These are phyloP conservation scores for Tachina lurida DNA, from an alignment of 2,888 invertebrate species.

Conservation along the genomic window DNA sequence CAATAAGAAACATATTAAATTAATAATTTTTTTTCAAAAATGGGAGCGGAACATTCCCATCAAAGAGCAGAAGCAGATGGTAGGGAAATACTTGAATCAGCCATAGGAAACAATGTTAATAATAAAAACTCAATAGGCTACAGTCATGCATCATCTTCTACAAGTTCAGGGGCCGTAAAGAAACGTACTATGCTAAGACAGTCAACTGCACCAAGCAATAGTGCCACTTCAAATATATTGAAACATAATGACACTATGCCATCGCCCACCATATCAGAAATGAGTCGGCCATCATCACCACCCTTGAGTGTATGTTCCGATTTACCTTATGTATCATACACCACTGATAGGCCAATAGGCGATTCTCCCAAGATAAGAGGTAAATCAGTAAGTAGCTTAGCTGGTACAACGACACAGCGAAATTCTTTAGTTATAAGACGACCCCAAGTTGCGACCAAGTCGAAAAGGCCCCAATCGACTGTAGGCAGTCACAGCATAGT, in stretches of 20 bases:
- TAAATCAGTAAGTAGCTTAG: constrained; percentile 80
- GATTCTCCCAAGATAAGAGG: constrained; percentile 92
- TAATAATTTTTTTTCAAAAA: constrained; percentile 74
- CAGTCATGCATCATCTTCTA: background rate
- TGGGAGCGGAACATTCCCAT: constrained; percentile 87
- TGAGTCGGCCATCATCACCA: constrained; percentile 88
- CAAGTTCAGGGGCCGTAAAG: constrained; percentile 71
- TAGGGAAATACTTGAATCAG: constrained; percentile 78
- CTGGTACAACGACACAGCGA: constrained; percentile 73
- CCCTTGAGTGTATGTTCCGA: constrained; percentile 95
- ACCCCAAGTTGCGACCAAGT: constrained; percentile 77
- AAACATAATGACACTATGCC: constrained; percentile 64
- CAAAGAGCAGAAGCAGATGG: constrained; percentile 80
- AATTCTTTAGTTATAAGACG: constrained; percentile 72
- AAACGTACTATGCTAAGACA: constrained; percentile 74
- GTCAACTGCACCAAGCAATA: constrained; percentile 59
- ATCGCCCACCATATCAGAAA: constrained; percentile 78
- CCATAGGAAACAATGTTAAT: constrained; percentile 30
- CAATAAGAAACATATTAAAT: constrained; percentile 20
- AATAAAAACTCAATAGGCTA: constrained; percentile 3
- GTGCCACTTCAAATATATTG: constrained; percentile 68
- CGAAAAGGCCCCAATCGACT: constrained; percentile 83
- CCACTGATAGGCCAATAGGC: constrained; percentile 94
- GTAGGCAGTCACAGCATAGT: constrained; percentile 88
- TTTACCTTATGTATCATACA: constrained; percentile 95